These are phyloP conservation scores for Scalopus aquaticus DNA, from an alignment of 2,113 vertebrate species.

Conservation along the genomic window DNA sequence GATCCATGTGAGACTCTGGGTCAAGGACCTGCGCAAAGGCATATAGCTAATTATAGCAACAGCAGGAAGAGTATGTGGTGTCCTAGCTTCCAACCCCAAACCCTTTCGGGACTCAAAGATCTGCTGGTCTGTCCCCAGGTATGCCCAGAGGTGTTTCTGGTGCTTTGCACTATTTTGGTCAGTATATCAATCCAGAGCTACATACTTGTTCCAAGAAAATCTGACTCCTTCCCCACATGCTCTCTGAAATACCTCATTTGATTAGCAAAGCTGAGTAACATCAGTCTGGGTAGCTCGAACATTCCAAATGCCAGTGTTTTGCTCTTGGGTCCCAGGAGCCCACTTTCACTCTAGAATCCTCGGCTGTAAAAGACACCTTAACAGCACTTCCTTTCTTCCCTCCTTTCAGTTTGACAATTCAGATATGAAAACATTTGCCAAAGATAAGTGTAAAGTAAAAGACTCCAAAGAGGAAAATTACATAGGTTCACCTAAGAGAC, in stretches of 20 bases:
- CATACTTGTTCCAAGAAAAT: background rate
- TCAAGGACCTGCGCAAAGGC: background rate
- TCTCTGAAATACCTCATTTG: background rate
- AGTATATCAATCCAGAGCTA: background rate
- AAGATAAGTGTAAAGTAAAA: constrained; percentile 54
- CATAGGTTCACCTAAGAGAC: constrained; percentile 21
- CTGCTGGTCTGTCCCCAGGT: background rate
- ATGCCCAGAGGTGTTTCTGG: background rate
- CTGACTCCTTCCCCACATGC: rapidly evolving
- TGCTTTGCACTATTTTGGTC: background rate
- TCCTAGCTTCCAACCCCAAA: background rate
- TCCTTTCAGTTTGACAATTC: constrained; percentile 61
- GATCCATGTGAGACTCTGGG: background rate
- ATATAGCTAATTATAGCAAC: background rate
- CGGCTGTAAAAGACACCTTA: constrained; percentile 38
- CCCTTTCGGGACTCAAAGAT: background rate
- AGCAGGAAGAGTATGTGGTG: background rate
- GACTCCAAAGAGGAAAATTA: constrained; percentile 70
- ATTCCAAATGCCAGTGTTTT: background rate
- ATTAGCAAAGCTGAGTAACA: background rate
- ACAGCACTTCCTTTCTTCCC: constrained; percentile 51
- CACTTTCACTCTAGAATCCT: constrained; percentile 18
- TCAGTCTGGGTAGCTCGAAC: background rate
- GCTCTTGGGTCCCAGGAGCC: background rate
- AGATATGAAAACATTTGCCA: constrained; percentile 58